A percentile compares a stretch with the other conserved stretches of the same genome.
These are phyloP conservation scores for Thripadectes ignobilis DNA, from an alignment of 2,797 vertebrate species.

Conservation along the genomic window DNA sequence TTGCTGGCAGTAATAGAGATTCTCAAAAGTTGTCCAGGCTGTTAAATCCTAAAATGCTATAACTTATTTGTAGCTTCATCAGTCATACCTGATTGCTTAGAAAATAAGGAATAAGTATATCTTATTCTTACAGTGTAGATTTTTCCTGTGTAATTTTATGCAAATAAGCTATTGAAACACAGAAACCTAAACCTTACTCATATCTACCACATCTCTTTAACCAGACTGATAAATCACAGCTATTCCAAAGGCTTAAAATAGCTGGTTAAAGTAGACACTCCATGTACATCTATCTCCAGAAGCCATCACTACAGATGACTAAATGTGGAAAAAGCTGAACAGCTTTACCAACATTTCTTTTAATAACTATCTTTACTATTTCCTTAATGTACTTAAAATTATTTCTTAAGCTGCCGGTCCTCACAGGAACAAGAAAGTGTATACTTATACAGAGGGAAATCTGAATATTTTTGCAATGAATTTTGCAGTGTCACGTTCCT, in stretches of 20 bases:
- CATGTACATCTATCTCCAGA: background rate
- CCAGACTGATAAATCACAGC: background rate
- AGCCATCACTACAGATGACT: background rate
- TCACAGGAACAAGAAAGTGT: background rate
- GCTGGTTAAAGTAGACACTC: background rate
- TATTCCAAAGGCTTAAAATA: background rate
- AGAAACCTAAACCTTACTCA: background rate
- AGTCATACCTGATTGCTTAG: background rate
- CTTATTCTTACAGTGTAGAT: background rate
- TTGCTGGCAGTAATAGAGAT: background rate
- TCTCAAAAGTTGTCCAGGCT: background rate
- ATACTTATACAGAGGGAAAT: background rate
- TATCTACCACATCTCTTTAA: background rate
- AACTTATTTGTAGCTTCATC: background rate
- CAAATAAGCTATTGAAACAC: background rate
- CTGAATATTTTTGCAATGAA: background rate
- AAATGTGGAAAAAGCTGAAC: background rate
- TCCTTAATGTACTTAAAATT: background rate
- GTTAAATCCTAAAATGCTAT: background rate
- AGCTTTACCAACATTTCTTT: background rate
- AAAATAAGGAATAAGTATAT: background rate
- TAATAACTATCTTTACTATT: background rate
- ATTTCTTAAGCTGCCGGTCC: background rate
- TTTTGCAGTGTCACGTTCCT: background rate
- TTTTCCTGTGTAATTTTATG: background rate